phyloP scores from a whole-genome alignment of 2,888 invertebrate genomes.

The Metallyticus violacea region DNA sequence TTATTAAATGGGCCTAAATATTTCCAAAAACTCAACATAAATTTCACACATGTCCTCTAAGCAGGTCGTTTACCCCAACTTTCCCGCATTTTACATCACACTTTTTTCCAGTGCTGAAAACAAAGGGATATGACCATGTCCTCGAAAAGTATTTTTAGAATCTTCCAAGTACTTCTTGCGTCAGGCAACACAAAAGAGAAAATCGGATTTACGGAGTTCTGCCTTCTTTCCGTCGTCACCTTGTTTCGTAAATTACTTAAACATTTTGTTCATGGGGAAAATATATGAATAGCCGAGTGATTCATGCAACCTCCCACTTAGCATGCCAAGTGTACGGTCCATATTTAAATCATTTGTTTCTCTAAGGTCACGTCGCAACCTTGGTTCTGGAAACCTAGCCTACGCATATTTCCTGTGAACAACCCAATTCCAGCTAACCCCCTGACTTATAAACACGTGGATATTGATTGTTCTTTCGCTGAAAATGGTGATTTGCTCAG shows the following conservation, averaged over 20 bases:
- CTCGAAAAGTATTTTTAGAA: neutral
- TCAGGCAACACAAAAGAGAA: neutral
- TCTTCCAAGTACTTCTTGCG: neutral
- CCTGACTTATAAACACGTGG: neutral
- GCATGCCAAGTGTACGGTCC: no score
- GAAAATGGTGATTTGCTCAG: neutral
- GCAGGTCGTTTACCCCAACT: no score
- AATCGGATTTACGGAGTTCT: neutral
- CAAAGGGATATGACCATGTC: neutral
- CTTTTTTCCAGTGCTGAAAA: neutral
- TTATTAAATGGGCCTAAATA: no score
- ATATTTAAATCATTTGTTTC: no score
- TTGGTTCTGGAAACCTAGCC: neutral
- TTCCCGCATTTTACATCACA: neutral
- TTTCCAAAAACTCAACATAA: no score
- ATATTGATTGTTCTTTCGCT: neutral
- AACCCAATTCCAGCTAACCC: neutral
- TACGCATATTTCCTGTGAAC: neutral
- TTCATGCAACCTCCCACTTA: no score
- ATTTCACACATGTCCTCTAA: no score
- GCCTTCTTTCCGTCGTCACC: no score
- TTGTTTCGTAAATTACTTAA: neutral
- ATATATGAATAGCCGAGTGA: no score
- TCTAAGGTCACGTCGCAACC: neutral
- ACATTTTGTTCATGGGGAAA: no score